A percentile compares a stretch with the other conserved stretches of the same genome.
Evolutionary conservation across 1,140 invertebrate species (phyloP).

Genomic region (Drosophila tsacasi): DNA sequence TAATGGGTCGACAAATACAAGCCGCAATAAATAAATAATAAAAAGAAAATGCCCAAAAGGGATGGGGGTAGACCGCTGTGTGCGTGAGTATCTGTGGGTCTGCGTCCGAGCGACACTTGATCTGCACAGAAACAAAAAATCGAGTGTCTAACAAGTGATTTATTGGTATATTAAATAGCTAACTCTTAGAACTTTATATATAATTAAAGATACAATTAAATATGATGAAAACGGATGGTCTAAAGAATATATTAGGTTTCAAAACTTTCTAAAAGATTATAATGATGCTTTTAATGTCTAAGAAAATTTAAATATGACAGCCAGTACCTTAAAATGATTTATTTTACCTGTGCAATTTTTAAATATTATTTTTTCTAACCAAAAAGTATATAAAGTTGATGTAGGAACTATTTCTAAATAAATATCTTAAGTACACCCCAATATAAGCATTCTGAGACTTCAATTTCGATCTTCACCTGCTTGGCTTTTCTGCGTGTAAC

Average conservation of each 20-base stretch:
- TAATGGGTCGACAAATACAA: constrained; percentile 82
- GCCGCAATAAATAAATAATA: constrained; percentile 79
- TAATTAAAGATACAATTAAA: no score
- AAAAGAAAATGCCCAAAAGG: constrained; percentile 80
- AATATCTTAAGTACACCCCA: no score
- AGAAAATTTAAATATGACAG: background rate
- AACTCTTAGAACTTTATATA: no score
- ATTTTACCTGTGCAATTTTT: no score
- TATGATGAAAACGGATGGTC: background rate
- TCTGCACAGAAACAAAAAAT: constrained; percentile 30
- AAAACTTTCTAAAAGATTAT: background rate
- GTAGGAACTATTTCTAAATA: background rate
- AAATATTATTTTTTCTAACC: background rate
- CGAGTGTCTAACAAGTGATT: background rate
- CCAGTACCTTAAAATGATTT: background rate
- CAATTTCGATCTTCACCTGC: background rate
- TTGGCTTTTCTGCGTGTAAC: constrained; percentile 5
- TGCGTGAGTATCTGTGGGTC: constrained; percentile 11
- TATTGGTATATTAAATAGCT: background rate
- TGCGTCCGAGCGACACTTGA: constrained; percentile 57
- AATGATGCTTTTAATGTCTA: background rate
- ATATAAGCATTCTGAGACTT: no score
- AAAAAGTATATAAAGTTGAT: background rate
- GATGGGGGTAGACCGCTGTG: constrained; percentile 19
- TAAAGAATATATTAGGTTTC: background rate